These are phyloP conservation scores for Calephelis perditalis DNA, from an alignment of 2,888 invertebrate species.

Conservation along the genomic window DNA sequence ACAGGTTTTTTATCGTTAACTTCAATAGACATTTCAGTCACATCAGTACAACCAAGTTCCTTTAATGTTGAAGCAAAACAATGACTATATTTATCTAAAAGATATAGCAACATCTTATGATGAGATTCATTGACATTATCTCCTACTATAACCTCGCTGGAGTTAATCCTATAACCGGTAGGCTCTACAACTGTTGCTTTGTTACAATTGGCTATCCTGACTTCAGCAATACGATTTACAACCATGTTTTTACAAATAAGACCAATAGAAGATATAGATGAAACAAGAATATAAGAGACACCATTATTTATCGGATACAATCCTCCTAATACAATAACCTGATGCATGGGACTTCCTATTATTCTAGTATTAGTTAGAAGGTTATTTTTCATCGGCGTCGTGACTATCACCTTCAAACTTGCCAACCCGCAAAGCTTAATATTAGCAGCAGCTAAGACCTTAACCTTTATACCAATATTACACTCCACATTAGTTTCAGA, in stretches of 20 bases:
- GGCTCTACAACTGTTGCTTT: background rate
- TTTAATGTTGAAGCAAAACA: background rate
- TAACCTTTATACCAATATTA: background rate
- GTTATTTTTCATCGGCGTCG: background rate
- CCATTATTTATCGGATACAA: background rate
- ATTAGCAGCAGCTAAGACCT: background rate
- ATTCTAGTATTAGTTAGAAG: background rate
- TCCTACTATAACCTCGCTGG: background rate
- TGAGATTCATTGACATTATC: background rate
- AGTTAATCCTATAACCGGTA: background rate
- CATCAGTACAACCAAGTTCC: background rate
- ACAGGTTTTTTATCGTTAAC: background rate
- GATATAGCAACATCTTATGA: background rate
- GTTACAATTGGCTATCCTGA: background rate
- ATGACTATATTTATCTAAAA: slow-evolving; percentile 1
- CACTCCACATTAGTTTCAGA: background rate
- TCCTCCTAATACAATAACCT: background rate
- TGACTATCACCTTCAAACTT: background rate
- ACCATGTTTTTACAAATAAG: background rate
- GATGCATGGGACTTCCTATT: background rate
- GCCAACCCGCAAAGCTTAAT: background rate
- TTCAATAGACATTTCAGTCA: slow-evolving; percentile 7
- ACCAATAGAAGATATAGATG: background rate
- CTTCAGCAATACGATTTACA: background rate
- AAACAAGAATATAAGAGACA: background rate